phyloP scores from a whole-genome alignment of 2,113 vertebrate genomes.

The Eurypyga helias region DNA sequence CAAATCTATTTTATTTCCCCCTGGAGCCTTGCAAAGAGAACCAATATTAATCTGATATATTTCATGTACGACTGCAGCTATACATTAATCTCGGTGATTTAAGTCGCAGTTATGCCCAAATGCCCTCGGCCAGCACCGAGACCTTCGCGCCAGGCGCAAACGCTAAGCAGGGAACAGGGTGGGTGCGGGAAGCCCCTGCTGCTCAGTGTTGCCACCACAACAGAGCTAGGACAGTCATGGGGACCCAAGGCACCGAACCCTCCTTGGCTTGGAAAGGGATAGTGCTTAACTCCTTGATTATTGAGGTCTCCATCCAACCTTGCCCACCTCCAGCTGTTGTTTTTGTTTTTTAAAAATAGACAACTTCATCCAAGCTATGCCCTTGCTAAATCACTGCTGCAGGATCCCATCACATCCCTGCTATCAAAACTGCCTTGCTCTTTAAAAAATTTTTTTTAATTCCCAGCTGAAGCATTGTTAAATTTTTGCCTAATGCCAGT shows the following conservation, averaged over 20 bases:
- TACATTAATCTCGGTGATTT: background rate
- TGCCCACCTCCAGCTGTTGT: background rate
- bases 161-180: rapidly evolving
- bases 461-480: background rate
- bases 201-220: rapidly evolving
- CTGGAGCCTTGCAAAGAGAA: conserved; percentile 14
- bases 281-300: background rate
- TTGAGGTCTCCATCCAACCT: rapidly evolving
- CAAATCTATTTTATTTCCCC: conserved; percentile 20
- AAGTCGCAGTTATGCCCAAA: background rate
- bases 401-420: background rate
- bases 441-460: background rate
- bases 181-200: rapidly evolving
- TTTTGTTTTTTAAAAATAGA: background rate
- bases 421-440: rapidly evolving
- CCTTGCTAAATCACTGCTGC: background rate
- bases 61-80: background rate
- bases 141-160: rapidly evolving
- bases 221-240: background rate
- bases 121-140: background rate
- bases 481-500: background rate
- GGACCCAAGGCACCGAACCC: rapidly evolving
- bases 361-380: background rate
- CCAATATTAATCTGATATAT: conserved; percentile 8
- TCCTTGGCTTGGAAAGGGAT: rapidly evolving